Base-by-base conservation (phyloP, 2,797 vertebrate genomes). In the Scleropages formosus region DNA sequence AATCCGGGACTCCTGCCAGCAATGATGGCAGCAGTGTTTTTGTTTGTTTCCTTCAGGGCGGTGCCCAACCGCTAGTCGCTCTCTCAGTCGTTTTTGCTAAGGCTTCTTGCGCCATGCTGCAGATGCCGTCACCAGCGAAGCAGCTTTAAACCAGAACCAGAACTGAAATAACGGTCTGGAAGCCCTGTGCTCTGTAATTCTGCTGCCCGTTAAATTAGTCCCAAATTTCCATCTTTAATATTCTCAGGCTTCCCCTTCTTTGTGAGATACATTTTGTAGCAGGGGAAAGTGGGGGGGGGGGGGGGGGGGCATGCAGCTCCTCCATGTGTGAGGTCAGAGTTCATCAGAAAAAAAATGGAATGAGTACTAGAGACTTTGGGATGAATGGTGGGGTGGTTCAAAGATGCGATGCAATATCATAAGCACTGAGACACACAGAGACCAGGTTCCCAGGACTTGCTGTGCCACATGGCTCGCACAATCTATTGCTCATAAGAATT, bases 1-100 rank as follows among this genome's bases (percentile, higher is more conserved):
- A 76, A 16, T 75, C 60, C 70, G 22, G 71, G 18, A 71, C 74
- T 62, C 12, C 22, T 71, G 76, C 20, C 75, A 81, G 51, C 59
- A 66, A 64, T 46, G 16, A 61, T 73, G 71, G 44, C 56, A 75
- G 69, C 51, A 73, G 49, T 73, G 7, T 18, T 49, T 49, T 44
- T 67, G 39, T 65, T 75, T 75, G 51, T 71, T 22, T 59, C 22
- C n/a, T 46, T 59, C 18, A 58, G 39, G 53, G 20, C 59, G 51
- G 66, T 20, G 26, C 46, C 20, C 67, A 1, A 18, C 47, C 53
- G 31, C 0, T n/a, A 44, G 12, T 39, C 51, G 58, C n/a, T 13
- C 60, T 67, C 22, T 72, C 58, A 60, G 31, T 16, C 22, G 53
- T 20, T 74, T 18, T 24, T 58, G 26, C 10, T 10, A 24, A 59